Conservation (phyloP, 2,888 invertebrate species). For the Lagria hirta region DNA sequence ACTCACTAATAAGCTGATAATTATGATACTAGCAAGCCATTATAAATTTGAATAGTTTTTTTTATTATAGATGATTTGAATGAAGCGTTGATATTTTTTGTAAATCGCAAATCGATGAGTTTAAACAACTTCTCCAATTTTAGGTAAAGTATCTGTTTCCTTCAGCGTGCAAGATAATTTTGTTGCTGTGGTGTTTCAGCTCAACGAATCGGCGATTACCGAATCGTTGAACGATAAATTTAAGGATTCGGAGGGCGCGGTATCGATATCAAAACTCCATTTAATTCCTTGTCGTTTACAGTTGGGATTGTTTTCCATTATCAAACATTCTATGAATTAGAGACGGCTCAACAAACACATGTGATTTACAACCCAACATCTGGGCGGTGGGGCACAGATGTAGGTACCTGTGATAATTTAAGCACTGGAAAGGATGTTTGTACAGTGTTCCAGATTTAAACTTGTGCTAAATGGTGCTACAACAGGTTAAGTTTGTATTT, state of each 20-base stretch:
- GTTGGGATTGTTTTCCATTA: slow-evolving; percentile 22
- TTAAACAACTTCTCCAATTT: no score
- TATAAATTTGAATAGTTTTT: no score
- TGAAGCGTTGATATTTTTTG: no score
- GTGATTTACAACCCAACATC: slow-evolving; percentile 33
- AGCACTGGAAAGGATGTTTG: slow-evolving; percentile 29
- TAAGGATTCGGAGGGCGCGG: slow-evolving; percentile 5
- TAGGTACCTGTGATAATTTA: slow-evolving; percentile 36
- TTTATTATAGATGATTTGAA: no score
- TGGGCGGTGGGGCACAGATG: slow-evolving; percentile 32
- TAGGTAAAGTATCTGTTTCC: no score
- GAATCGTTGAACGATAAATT: slow-evolving; percentile 12
- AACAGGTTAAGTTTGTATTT: slow-evolving; percentile 29
- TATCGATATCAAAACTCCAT: slow-evolving; percentile 23
- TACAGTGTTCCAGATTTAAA: slow-evolving; percentile 30
- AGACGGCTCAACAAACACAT: slow-evolving; percentile 26
- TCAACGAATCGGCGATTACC: slow-evolving; percentile 5
- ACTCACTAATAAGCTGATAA: no score
- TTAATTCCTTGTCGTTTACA: slow-evolving; percentile 14
- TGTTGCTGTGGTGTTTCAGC: no score
- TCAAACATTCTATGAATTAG: slow-evolving; percentile 26
- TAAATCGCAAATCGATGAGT: no score
- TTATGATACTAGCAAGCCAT: no score
- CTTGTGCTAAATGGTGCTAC: slow-evolving; percentile 26
- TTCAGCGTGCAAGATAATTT: no score